Percentiles rank a stretch among this genome's conserved stretches.
phyloP scores from a whole-genome alignment of 2,113 vertebrate species.

The Acanthisitta chloris region DNA sequence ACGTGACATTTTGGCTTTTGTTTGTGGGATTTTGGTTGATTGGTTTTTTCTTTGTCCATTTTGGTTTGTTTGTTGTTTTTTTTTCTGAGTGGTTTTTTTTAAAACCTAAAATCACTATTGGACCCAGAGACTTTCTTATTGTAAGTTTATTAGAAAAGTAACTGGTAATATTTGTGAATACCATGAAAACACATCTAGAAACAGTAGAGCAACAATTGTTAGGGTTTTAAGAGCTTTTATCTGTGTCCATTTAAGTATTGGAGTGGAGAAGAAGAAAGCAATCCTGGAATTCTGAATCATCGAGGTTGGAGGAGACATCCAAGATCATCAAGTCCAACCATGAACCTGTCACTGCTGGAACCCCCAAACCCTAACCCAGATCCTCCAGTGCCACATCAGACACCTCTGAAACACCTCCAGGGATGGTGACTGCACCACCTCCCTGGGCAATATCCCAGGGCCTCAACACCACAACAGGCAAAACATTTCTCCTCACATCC shows the following conservation, averaged over 20 bases:
- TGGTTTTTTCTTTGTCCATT: background rate
- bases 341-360: too few relatives aligned
- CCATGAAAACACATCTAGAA: background rate
- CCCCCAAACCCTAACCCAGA: too few relatives aligned
- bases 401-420: too few relatives aligned
- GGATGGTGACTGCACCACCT: too few relatives aligned
- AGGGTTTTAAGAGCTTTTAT: background rate
- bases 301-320: too few relatives aligned
- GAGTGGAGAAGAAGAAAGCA: background rate
- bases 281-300: too few relatives aligned
- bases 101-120: background rate
- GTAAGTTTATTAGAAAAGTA: background rate
- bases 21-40: background rate
- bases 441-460: too few relatives aligned
- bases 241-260: background rate
- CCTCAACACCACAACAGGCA: too few relatives aligned
- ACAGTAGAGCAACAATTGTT: background rate
- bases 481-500: too few relatives aligned
- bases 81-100: background rate
- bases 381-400: too few relatives aligned
- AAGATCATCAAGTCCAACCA: too few relatives aligned
- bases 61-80: fast-evolving
- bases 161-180: background rate
- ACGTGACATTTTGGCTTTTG: background rate
- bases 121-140: background rate